Evolutionary conservation across 1,140 invertebrate genomes (phyloP).

Genomic region (Macrostomum lignano): DNA sequence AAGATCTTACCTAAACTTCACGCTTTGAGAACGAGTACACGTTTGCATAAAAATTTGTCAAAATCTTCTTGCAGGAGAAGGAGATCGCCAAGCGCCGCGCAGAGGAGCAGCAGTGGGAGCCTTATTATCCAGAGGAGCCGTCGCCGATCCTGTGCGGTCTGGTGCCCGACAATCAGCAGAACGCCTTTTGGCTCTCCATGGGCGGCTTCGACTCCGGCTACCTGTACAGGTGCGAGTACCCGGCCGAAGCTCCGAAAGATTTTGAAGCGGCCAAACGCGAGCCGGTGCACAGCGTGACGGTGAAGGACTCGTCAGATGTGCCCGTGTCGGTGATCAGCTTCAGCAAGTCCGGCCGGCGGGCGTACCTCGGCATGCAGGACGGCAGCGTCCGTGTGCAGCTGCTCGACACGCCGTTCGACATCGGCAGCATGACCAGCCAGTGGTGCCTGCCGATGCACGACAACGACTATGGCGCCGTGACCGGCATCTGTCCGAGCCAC

Average conservation of each 20-base stretch:
- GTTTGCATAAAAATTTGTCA: too few relatives aligned
- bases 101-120: constrained; percentile 17
- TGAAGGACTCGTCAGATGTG: constrained; percentile 16
- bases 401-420: constrained; percentile 10
- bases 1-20: too few relatives aligned
- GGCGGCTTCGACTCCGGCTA: constrained; percentile 43
- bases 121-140: constrained; percentile 20
- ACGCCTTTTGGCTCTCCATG: constrained; percentile 26
- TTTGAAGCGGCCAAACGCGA: constrained; percentile 9
- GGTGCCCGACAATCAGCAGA: constrained; percentile 13
- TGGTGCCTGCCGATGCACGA: constrained; percentile 48
- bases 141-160: constrained; percentile 20
- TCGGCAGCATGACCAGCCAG: constrained; percentile 31
- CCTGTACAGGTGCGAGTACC: constrained; percentile 36
- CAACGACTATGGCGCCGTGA: constrained; percentile 39
- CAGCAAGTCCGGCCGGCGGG: constrained; percentile 15
- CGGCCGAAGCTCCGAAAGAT: too few relatives aligned
- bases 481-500: constrained; percentile 36
- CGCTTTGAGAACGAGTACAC: too few relatives aligned
- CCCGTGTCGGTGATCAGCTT: constrained; percentile 18
- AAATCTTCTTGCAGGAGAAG: too few relatives aligned
- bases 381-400: constrained; percentile 21
- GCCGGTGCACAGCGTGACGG: constrained; percentile 15
- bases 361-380: constrained; percentile 19
- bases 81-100: constrained; percentile 1